Conservation (phyloP, 2,888 invertebrate species). For the Aleiodes leptofemur region DNA sequence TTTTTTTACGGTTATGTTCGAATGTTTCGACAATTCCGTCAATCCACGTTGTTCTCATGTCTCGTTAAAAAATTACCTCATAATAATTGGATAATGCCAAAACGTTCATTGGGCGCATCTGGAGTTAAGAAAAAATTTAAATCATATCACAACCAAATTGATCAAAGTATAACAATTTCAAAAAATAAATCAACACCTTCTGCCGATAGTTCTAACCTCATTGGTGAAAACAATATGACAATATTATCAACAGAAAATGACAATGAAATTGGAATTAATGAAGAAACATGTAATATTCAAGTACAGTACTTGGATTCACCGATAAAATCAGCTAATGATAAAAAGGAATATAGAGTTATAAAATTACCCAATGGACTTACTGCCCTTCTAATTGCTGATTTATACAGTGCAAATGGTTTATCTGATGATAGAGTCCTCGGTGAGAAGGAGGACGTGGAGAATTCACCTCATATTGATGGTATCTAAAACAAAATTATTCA, state of each 20-base stretch:
- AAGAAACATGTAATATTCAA: slow-evolving; percentile 44
- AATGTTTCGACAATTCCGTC: slow-evolving; percentile 17
- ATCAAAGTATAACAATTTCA: slow-evolving; percentile 46
- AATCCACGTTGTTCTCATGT: slow-evolving; percentile 41
- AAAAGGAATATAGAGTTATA: slow-evolving; percentile 85
- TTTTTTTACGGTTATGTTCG: slow-evolving; percentile 10
- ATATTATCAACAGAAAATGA: neutral
- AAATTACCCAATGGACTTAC: slow-evolving; percentile 83
- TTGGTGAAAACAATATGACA: slow-evolving; percentile 38
- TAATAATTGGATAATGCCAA: slow-evolving; percentile 60
- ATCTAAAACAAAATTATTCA: neutral
- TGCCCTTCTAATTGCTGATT: slow-evolving; percentile 84
- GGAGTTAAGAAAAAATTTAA: slow-evolving; percentile 58
- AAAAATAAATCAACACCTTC: slow-evolving; percentile 22
- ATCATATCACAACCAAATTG: slow-evolving; percentile 51
- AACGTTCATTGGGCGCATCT: slow-evolving; percentile 54
- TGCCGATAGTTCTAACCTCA: slow-evolving; percentile 26
- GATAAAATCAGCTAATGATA: slow-evolving; percentile 85
- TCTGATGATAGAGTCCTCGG: slow-evolving; percentile 38
- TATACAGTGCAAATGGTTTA: slow-evolving; percentile 58
- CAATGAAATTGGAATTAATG: slow-evolving; percentile 40
- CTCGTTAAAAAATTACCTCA: slow-evolving; percentile 44
- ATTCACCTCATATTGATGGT: no score
- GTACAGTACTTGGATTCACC: slow-evolving; percentile 76
- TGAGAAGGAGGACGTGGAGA: slow-evolving; percentile 70